Conservation (phyloP, 2,888 invertebrate genomes). For the Chrysina gloriosa region DNA sequence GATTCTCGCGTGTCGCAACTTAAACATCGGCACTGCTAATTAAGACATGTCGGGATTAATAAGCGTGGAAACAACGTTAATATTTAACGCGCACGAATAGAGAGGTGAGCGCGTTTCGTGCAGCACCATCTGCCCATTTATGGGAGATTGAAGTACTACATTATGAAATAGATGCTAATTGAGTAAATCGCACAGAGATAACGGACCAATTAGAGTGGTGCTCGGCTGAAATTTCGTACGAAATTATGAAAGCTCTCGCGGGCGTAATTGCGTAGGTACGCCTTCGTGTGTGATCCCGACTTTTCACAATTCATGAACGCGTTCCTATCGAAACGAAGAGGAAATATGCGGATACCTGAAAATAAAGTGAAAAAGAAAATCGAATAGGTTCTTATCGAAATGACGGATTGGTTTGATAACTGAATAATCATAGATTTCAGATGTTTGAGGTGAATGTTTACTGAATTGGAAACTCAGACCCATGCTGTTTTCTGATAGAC, state of each 20-base stretch:
- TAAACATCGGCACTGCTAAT: background rate
- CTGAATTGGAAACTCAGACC: no score
- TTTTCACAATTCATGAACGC: background rate
- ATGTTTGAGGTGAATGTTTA: no score
- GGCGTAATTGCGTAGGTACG: no score
- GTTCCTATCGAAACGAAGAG: background rate
- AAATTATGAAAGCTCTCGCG: constrained; percentile 3
- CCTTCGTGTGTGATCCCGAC: no score
- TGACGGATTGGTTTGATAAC: no score
- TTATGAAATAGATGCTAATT: constrained; percentile 22
- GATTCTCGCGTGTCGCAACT: background rate
- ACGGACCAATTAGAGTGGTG: background rate
- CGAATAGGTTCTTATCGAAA: no score
- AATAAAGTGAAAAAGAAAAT: no score
- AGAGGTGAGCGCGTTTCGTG: background rate
- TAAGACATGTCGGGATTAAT: background rate
- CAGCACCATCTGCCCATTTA: background rate
- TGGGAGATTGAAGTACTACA: constrained; percentile 12
- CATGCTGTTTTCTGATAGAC: no score
- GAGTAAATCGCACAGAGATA: constrained; percentile 9
- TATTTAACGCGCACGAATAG: constrained; percentile 3
- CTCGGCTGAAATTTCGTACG: background rate
- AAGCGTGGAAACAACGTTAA: background rate
- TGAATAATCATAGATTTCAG: no score
- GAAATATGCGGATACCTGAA: no score